Conservation (phyloP, 2,797 vertebrate genomes). For the Notoglanidium macrostoma region DNA sequence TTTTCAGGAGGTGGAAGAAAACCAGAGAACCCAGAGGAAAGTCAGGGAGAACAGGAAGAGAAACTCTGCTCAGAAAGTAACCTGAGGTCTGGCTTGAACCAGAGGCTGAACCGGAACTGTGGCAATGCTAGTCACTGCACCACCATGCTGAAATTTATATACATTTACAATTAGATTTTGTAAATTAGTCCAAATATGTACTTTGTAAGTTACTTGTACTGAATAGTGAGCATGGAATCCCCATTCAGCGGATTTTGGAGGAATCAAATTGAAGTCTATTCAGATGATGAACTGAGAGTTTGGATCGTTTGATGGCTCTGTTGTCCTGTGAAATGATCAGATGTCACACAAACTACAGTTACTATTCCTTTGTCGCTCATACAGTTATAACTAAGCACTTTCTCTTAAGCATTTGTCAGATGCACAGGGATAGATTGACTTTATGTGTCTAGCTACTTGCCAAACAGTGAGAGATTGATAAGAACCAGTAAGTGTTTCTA, state of each 20-base stretch:
- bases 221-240: background rate
- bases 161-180: no score
- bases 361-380: background rate
- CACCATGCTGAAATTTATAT: background rate
- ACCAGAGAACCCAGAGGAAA: background rate
- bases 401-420: background rate
- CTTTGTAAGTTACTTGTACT: background rate
- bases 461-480: background rate
- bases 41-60: background rate
- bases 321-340: slow-evolving; percentile 12
- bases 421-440: background rate
- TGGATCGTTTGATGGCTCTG: background rate
- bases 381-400: background rate
- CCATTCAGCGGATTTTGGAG: background rate
- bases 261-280: background rate
- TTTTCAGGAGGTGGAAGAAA: background rate
- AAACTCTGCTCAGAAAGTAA: background rate
- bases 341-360: background rate
- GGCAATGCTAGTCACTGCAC: background rate
- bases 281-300: background rate
- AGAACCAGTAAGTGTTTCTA: background rate
- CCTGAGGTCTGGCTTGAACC: background rate
- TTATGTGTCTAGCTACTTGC: background rate
- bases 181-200: background rate
- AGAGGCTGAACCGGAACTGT: background rate